These are phyloP conservation scores for Medauroidea extradentata DNA, from an alignment of 1,140 invertebrate species.

Conservation along the genomic window DNA sequence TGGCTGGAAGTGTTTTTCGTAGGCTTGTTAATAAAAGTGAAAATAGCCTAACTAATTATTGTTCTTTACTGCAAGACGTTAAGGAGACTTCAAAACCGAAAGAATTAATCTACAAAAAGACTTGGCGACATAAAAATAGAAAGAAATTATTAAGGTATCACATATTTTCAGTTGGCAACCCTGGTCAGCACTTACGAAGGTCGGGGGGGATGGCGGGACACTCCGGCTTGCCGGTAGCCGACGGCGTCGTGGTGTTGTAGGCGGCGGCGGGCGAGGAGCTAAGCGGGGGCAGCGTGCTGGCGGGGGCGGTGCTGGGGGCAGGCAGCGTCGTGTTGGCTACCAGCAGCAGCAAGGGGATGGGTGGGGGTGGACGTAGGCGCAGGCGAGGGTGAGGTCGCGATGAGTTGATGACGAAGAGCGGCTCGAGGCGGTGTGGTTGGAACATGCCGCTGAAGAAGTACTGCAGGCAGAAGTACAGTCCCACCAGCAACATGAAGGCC, in stretches of 20 bases:
- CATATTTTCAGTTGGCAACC: too few relatives aligned
- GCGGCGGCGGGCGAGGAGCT: not conserved
- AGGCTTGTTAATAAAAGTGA: too few relatives aligned
- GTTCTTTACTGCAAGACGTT: too few relatives aligned
- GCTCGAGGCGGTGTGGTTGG: slow-evolving; percentile 44
- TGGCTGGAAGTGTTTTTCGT: too few relatives aligned
- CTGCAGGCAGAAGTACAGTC: slow-evolving; percentile 43
- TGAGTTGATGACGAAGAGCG: slow-evolving; percentile 46
- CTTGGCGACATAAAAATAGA: too few relatives aligned
- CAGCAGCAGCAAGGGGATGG: not conserved
- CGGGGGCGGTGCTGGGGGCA: not conserved
- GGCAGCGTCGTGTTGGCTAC: not conserved
- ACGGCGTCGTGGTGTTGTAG: not conserved
- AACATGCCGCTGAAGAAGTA: slow-evolving; percentile 45
- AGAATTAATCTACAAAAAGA: too few relatives aligned
- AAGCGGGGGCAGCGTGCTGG: not conserved
- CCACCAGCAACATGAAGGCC: slow-evolving; percentile 16
- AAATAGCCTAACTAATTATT: too few relatives aligned
- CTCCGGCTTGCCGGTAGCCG: not conserved
- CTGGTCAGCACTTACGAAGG: not conserved
- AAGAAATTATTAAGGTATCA: too few relatives aligned
- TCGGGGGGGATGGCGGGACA: not conserved
- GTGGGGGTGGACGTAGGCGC: not conserved
- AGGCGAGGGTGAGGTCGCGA: slow-evolving; percentile 20
- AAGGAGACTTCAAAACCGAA: too few relatives aligned